Evolutionary conservation across 1,140 invertebrate species (phyloP), one percentile per base, ranked within the genome.

Genomic region (Polypedilum pembai): DNA sequence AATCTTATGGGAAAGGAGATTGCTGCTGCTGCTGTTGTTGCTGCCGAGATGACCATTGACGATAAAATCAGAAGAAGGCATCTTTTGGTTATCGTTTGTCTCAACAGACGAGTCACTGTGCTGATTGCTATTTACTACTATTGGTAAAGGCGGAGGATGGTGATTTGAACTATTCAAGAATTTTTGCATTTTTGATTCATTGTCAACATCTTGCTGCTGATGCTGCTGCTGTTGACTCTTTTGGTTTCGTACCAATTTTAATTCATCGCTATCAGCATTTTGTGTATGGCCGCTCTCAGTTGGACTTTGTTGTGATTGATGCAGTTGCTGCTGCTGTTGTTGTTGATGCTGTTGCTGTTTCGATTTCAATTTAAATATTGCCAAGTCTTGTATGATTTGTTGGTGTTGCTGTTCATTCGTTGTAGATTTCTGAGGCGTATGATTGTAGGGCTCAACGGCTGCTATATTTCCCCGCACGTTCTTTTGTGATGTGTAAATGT

Each of bases 31-130:
- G 12, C 77, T 77, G n/a, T 80, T 79, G 24, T 80, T 76, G 69
- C 79, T 76, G 12, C 77, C 79, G 73, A 73, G 20, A 40, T 40
- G 15, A 41, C 20, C 10, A 20, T 41, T 79, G 73, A 83, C 87
- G 8, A 88, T 87, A 79, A 94, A 92, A 82, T 94, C 92, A 77
- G 94, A 94, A 80, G 94, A 94, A 72, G 94, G 94, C 80, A 96
- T 85, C 18, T 93, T 95, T 84, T 97, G 94, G 85, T 96, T 96
- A 82, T 96, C 93, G 73, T 91, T 92, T 83, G 95, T 96, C 77
- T 89, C 80, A 33, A 12, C 40, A 8, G 69, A 73, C 24, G 17
- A n/a, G n/a, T 45, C 40, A 20, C 33, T 21, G 41, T 74, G 40
- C 12, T 41, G 21, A 40, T 63, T 73, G 24, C 7, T 56, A 41